phyloP scores from a whole-genome alignment of 2,888 invertebrate genomes.

The Macrosoma leucophasiata region DNA sequence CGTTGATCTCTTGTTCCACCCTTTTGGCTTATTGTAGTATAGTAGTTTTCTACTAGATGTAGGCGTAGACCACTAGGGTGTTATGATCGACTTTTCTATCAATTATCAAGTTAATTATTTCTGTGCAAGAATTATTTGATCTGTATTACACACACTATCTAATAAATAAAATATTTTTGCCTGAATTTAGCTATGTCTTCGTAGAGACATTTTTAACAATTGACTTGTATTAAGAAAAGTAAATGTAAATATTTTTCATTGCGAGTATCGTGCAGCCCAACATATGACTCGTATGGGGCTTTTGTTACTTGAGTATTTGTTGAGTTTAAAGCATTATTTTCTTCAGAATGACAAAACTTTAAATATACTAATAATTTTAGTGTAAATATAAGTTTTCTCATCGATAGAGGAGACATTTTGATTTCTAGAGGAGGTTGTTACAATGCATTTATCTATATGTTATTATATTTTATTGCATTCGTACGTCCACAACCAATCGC shows the following conservation, averaged over 20 bases:
- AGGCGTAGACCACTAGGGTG: conserved; percentile 75
- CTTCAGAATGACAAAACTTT: conserved; percentile 60
- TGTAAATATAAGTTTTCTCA: conserved; percentile 52
- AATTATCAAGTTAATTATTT: conserved; percentile 68
- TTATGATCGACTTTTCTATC: conserved; percentile 72
- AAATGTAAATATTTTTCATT: conserved; percentile 70
- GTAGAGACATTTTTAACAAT: conserved; percentile 69
- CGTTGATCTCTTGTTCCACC: conserved; percentile 66
- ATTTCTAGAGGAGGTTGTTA: conserved; percentile 65
- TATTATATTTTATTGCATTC: conserved; percentile 76
- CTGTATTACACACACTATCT: conserved; percentile 67
- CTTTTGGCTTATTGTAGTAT: conserved; percentile 72
- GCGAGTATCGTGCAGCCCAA: conserved; percentile 58
- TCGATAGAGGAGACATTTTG: conserved; percentile 52
- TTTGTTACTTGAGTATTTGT: conserved; percentile 60
- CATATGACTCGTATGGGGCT: conserved; percentile 64
- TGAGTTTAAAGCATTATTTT: conserved; percentile 53
- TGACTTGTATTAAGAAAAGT: conserved; percentile 63
- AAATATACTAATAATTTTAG: conserved; percentile 53
- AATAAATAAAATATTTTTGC: conserved; percentile 64
- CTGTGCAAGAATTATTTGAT: conserved; percentile 69
- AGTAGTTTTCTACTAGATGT: conserved; percentile 71
- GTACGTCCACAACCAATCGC: conserved; percentile 75
- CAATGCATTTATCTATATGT: conserved; percentile 74
- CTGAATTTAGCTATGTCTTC: conserved; percentile 70